Percentiles rank a stretch among this genome's conserved stretches.
Conservation (phyloP, 2,113 vertebrate genomes). For the Chaenogobius annularis region DNA sequence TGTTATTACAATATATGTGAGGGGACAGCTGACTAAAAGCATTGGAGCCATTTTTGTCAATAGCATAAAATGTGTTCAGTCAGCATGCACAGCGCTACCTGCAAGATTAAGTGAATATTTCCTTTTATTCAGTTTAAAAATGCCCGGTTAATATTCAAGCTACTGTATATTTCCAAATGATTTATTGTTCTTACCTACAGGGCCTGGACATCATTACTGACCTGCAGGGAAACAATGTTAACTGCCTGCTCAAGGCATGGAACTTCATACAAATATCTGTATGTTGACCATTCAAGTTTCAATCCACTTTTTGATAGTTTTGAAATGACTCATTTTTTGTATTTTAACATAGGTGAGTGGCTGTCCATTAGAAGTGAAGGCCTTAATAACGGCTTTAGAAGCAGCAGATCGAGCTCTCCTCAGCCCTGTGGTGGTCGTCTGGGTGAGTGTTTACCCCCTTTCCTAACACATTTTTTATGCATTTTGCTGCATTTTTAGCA, state of each 20-base stretch:
- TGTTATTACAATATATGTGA: no score
- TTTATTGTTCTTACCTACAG: constrained; percentile 51
- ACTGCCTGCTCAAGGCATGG: constrained; percentile 51
- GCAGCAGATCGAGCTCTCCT: constrained; percentile 51
- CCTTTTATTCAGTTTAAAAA: no score
- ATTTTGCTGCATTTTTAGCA: no score
- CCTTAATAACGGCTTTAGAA: constrained; percentile 47
- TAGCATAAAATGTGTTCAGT: no score
- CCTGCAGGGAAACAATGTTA: constrained; percentile 42
- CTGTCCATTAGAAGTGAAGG: constrained; percentile 45
- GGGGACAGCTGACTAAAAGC: no score
- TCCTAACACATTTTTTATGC: no score
- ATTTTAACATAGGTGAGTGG: constrained; percentile 45
- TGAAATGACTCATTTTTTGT: neutral
- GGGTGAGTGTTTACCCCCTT: constrained; percentile 61
- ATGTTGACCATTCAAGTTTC: constrained; percentile 29
- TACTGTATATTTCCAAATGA: neutral
- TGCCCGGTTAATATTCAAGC: neutral
- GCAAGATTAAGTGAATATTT: no score
- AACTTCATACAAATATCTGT: constrained; percentile 79
- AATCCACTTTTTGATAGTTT: neutral
- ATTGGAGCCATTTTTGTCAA: no score
- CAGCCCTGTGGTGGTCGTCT: constrained; percentile 72
- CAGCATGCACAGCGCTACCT: no score
- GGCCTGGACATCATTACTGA: constrained; percentile 68